Evolutionary conservation across 2,888 invertebrate genomes (phyloP), one percentile per base, ranked within the genome.

Genomic region (Stratiomys singularior): DNA sequence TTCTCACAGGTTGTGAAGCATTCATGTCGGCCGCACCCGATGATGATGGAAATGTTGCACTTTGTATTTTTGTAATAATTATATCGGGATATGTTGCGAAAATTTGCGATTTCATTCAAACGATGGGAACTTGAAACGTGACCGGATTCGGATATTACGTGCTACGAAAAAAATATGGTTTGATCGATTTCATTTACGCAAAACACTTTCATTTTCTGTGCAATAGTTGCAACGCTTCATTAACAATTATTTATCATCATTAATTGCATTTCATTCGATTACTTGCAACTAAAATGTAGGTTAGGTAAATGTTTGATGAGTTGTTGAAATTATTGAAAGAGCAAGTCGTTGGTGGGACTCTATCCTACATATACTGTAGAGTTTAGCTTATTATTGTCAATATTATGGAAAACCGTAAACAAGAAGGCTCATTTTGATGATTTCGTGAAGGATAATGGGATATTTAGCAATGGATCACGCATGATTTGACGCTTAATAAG

Each of bases 111-210:
- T n/a, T 60, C 23, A 18, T 25, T 9, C 13, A 25, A 21, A 25
- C 58, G 58, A 66, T 66, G 66, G 66, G 66, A 66, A 66, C 18
- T 30, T 66, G 4, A 63, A 64, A 28, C 66, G 66, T 66, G 66
- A 66, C 37, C 18, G 37, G 37, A 66, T 66, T 66, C 9, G 30
- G 66, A 27, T 66, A 21, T 37, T 21, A 1, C 37, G 27, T 18
- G 27, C 9, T n/a, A n/a, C n/a, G n/a, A n/a, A n/a, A 66, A 66
- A 28, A 28, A 66, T 13, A 18, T 66, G 66, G 30, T 28, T 66
- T n/a, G 66, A 66, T 28, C 5, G 18, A 37, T 66, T 66, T 66
- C 18, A 21, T 37, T 66, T 37, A 21, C 18, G 3, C 21, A 37
- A n/a, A 64, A 30, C 25, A 64, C 64, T 15, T 28, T 64, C n/a